phyloP scores from a whole-genome alignment of 2,113 vertebrate genomes.

The Meleagris gallopavo region DNA sequence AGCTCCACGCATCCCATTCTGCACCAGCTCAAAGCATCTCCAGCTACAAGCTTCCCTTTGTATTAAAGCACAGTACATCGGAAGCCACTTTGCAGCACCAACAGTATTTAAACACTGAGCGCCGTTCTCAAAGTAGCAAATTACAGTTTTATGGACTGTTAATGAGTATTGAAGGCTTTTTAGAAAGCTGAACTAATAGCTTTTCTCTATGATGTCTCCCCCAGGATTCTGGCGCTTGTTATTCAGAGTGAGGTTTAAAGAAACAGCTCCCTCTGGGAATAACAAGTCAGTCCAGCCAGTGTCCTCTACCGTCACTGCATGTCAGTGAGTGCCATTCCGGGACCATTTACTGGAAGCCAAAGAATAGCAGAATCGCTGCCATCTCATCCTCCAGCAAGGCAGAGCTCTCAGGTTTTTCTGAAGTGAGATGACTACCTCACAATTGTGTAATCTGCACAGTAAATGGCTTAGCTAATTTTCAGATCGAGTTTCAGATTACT shows the following conservation, averaged over 20 bases:
- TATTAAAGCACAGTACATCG: no score
- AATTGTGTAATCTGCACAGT: neutral
- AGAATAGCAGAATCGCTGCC: neutral
- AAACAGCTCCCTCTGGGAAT: neutral
- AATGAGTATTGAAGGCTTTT: neutral
- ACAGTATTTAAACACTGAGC: no score
- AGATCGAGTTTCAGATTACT: constrained; percentile 31
- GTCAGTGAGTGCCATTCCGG: neutral
- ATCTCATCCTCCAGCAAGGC: neutral
- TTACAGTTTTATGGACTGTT: neutral
- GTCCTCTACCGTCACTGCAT: neutral
- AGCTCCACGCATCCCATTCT: neutral
- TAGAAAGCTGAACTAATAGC: neutral
- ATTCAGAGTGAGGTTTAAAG: neutral
- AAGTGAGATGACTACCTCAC: neutral
- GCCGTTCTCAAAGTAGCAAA: neutral
- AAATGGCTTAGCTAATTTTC: constrained; percentile 13
- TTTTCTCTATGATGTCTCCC: neutral
- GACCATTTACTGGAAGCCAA: neutral
- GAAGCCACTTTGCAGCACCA: neutral
- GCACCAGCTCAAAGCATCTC: neutral
- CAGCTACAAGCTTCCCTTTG: neutral
- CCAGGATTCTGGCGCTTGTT: neutral
- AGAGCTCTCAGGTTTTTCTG: neutral
- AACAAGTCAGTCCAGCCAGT: neutral